A percentile compares a stretch with the other conserved stretches of the same genome.
Conservation (phyloP, 2,888 invertebrate species). For the Oscheius onirici region DNA sequence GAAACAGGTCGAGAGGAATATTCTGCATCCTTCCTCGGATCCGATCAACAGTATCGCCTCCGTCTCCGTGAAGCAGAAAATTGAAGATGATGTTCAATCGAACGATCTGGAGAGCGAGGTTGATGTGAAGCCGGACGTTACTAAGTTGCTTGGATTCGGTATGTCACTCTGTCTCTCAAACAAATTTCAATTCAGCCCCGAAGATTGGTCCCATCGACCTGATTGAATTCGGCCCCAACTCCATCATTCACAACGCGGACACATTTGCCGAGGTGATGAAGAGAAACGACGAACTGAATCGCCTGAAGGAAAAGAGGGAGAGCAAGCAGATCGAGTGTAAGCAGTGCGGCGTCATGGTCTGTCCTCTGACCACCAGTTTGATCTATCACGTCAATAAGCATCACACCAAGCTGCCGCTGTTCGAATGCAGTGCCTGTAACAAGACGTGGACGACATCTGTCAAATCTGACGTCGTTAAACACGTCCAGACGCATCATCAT, state of each 20-base stretch:
- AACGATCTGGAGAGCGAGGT: too few relatives aligned
- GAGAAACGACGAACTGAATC: neutral
- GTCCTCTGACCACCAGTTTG: neutral
- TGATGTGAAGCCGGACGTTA: too few relatives aligned
- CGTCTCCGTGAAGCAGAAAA: too few relatives aligned
- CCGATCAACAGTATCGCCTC: too few relatives aligned
- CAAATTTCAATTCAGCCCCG: neutral
- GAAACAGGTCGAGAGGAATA: too few relatives aligned
- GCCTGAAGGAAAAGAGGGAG: neutral
- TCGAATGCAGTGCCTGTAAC: neutral
- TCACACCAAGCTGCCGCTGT: constrained; percentile 1
- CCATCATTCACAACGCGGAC: neutral
- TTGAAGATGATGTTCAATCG: too few relatives aligned
- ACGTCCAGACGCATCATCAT: neutral
- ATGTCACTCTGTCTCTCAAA: too few relatives aligned
- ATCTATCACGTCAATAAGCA: constrained; percentile 4
- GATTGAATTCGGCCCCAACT: neutral
- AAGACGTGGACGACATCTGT: neutral
- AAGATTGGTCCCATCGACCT: neutral
- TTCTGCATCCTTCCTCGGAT: too few relatives aligned
- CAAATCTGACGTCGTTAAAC: constrained; percentile 3
- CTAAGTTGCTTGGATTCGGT: too few relatives aligned
- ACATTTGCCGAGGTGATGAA: neutral
- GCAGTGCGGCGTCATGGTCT: neutral
- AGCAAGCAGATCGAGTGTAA: neutral